Evolutionary conservation across 2,797 vertebrate genomes (phyloP), one percentile per base, ranked within the genome.

Genomic region (Urosaurus nigricauda): DNA sequence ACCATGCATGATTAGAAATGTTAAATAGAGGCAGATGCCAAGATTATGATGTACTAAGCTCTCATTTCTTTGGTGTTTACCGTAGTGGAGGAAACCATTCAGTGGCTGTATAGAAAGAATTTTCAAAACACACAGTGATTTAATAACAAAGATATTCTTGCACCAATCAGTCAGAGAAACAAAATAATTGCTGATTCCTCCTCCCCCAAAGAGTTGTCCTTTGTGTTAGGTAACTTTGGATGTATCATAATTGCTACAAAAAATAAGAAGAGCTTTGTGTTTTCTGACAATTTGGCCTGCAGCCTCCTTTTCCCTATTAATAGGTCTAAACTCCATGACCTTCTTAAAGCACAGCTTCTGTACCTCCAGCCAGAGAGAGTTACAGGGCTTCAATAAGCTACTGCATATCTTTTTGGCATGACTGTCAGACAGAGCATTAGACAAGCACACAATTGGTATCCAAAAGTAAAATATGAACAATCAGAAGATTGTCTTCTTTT

Each of bases 331-430:
- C 11, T 86, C 43, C 84, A 87, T 51, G 92, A 87, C 58, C 78
- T 91, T 87, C 87, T 84, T 53, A 89, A 91, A 95, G 71, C 77
- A 73, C n/a, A 91, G 13, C 60, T 80, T 35, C 90, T 89, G 56
- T 89, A 56, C 91, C 89, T 87, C 91, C 80, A 70, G 87, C 70
- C 56, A 43, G 9, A 92, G 88, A 93, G 86, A 86, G 83, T 71
- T 91, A 83, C 89, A 92, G 86, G 65, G 73, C 85, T 90, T 89
- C 26, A 92, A 35, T 5, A 71, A 74, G 35, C 60, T 85, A 86
- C 14, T 47, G 79, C 19, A 60, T 37, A 81, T 82, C 84, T 68
- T n/a, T 5, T 40, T 0, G 3, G 47, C 47, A 74, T 0, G 0
- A 89, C 9, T 53, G 74, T 2, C 32, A 80, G 74, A 40, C 19